Evolutionary conservation across 2,888 invertebrate species (phyloP).

Genomic region (Nasonovia ribisnigri): DNA sequence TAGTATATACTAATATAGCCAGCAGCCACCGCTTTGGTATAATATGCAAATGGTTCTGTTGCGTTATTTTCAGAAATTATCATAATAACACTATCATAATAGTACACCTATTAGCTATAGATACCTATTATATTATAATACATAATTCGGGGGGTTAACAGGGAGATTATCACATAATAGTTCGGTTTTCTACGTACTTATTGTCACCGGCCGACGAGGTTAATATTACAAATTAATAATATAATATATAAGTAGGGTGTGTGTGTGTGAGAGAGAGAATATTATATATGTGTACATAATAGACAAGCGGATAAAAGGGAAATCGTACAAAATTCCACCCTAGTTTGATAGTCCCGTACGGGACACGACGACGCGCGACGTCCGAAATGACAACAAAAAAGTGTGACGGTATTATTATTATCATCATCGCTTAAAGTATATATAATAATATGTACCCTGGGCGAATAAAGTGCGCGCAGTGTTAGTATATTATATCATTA

Average conservation of each 20-base stretch:
- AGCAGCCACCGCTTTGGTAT: neutral
- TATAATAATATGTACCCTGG: neutral
- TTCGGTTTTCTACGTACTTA: neutral
- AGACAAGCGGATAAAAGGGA: neutral
- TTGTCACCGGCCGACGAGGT: neutral
- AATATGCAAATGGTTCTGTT: neutral
- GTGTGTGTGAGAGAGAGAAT: neutral
- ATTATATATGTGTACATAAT: neutral
- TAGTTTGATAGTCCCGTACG: neutral
- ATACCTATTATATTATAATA: neutral
- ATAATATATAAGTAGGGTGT: neutral
- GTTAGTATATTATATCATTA: constrained; percentile 10
- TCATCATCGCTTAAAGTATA: neutral
- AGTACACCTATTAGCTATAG: neutral
- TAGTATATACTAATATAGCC: neutral
- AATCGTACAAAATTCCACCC: neutral
- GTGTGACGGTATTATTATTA: neutral
- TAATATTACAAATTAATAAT: neutral
- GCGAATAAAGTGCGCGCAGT: neutral
- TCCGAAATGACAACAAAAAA: neutral
- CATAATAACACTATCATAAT: neutral
- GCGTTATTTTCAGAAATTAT: neutral
- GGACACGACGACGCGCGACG: neutral
- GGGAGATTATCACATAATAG: neutral
- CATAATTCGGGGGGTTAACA: neutral